Evolutionary conservation across 2,888 invertebrate genomes (phyloP).

Genomic region (Serrognathus titanus): DNA sequence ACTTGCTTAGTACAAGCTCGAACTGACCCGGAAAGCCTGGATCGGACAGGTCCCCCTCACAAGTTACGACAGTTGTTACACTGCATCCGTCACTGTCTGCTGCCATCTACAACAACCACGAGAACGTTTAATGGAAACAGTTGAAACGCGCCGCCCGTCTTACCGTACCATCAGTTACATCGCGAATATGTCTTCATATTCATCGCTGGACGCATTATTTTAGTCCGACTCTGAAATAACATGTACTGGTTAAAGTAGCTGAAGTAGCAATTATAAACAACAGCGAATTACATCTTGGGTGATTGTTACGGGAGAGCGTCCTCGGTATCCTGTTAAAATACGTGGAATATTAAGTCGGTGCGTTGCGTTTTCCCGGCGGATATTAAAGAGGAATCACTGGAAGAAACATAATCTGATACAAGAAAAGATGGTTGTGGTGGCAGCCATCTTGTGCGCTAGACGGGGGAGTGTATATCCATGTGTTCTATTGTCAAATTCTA

Average conservation of each 20-base stretch:
- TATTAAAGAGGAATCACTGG: slow-evolving; percentile 12
- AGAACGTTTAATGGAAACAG: neutral
- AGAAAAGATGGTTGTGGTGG: slow-evolving; percentile 29
- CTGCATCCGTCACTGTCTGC: slow-evolving; percentile 82
- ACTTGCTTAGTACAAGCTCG: slow-evolving; percentile 70
- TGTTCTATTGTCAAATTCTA: slow-evolving; percentile 45
- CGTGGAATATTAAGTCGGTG: neutral
- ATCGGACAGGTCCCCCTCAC: slow-evolving; percentile 87
- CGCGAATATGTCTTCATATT: slow-evolving; percentile 12
- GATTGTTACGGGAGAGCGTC: neutral
- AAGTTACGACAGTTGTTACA: slow-evolving; percentile 80
- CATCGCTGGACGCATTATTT: slow-evolving; percentile 13
- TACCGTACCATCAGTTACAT: slow-evolving; percentile 18
- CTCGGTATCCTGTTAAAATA: neutral
- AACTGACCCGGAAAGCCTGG: slow-evolving; percentile 81
- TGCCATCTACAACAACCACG: slow-evolving; percentile 59
- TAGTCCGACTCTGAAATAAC: slow-evolving; percentile 18
- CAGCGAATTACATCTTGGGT: slow-evolving; percentile 1
- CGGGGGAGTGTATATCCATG: slow-evolving; percentile 53
- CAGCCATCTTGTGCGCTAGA: slow-evolving; percentile 51
- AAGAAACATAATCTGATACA: slow-evolving; percentile 20
- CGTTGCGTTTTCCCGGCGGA: slow-evolving; percentile 1
- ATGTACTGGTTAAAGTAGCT: slow-evolving; percentile 11
- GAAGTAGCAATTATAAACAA: slow-evolving; percentile 21
- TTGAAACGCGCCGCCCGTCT: neutral